Conservation (phyloP, 2,888 invertebrate species). For the Mamestra brassicae region DNA sequence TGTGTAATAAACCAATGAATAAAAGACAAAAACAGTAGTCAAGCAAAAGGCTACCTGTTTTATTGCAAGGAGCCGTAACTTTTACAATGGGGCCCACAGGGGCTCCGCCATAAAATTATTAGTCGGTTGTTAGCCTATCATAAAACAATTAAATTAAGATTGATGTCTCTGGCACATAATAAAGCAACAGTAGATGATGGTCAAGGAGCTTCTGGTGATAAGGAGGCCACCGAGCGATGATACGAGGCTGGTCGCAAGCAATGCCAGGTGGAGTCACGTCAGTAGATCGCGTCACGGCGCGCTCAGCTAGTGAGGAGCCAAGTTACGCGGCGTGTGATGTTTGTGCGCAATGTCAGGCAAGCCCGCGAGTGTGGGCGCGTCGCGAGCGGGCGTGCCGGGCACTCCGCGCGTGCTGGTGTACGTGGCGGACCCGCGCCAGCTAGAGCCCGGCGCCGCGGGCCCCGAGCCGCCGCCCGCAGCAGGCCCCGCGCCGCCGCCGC, state of each 20-base stretch:
- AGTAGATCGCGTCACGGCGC: conserved; percentile 80
- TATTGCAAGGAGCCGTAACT: conserved; percentile 77
- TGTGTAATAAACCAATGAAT: conserved; percentile 76
- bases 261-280: conserved; percentile 83
- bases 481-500: conserved; percentile 62
- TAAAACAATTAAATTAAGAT: conserved; percentile 84
- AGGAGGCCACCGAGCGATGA: conserved; percentile 85
- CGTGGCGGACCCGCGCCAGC: conserved; percentile 90
- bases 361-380: conserved; percentile 93
- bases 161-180: conserved; percentile 81
- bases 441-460: conserved; percentile 88
- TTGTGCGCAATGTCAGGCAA: conserved; percentile 94
- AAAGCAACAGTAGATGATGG: conserved; percentile 83
- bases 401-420: conserved; percentile 90
- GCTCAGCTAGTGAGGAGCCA: conserved; percentile 86
- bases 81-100: conserved; percentile 88
- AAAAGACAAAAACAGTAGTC: conserved; percentile 73
- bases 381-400: conserved; percentile 88
- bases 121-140: conserved; percentile 78
- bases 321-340: conserved; percentile 92
- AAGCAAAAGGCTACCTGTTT: conserved; percentile 77
- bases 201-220: conserved; percentile 77
- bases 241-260: conserved; percentile 81
- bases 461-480: conserved; percentile 77
- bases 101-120: conserved; percentile 89